A percentile compares a stretch with the other conserved stretches of the same genome.
Evolutionary conservation across 2,797 vertebrate species (phyloP).

Genomic region (Hoplostethus atlanticus): DNA sequence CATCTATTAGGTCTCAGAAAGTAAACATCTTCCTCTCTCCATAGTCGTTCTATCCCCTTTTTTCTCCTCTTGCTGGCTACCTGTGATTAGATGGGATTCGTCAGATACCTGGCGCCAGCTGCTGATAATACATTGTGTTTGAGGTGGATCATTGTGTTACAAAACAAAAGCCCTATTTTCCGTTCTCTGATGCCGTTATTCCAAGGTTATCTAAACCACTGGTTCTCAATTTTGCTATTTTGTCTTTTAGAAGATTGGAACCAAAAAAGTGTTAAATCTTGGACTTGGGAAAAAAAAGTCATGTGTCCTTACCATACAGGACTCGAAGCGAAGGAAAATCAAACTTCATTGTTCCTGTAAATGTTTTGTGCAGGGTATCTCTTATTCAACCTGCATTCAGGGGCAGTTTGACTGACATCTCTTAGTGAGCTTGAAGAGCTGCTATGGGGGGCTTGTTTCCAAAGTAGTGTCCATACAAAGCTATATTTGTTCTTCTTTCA

Average conservation of each 20-base stretch:
- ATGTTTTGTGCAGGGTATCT: conserved; percentile 1
- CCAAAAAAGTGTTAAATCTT: too few relatives aligned
- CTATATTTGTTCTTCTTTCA: conserved; percentile 20
- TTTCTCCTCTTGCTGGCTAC: neutral
- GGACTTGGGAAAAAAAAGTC: neutral
- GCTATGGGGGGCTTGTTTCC: neutral
- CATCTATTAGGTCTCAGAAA: conserved; percentile 35
- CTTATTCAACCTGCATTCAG: conserved; percentile 18
- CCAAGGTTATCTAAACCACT: too few relatives aligned
- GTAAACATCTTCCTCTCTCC: conserved; percentile 36
- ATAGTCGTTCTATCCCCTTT: neutral
- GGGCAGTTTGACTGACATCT: conserved; percentile 13
- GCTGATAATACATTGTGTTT: neutral
- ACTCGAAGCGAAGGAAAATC: too few relatives aligned
- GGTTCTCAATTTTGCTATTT: too few relatives aligned
- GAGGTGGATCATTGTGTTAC: too few relatives aligned
- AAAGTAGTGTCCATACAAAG: neutral
- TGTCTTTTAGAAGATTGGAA: too few relatives aligned
- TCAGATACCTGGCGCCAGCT: neutral
- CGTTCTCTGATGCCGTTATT: too few relatives aligned
- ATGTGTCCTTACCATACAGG: too few relatives aligned
- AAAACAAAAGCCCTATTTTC: too few relatives aligned
- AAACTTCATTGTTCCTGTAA: neutral
- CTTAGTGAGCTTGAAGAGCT: conserved; percentile 11
- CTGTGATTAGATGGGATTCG: neutral